These are phyloP conservation scores for Eupeodes latifasciatus DNA, from an alignment of 2,888 invertebrate genomes.

Conservation along the genomic window DNA sequence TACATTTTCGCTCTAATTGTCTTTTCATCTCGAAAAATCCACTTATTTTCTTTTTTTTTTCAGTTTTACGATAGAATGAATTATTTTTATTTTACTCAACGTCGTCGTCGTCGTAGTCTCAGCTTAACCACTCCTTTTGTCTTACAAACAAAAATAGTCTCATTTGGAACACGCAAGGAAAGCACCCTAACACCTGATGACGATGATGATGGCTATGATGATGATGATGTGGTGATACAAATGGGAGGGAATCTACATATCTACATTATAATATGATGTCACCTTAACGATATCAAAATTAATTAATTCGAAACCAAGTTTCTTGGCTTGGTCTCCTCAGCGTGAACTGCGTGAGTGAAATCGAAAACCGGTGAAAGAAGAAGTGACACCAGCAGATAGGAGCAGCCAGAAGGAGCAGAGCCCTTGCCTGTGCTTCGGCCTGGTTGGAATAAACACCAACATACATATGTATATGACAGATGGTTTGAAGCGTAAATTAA, in stretches of 20 bases:
- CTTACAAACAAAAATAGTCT: not conserved
- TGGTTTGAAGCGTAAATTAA: conserved; percentile 65
- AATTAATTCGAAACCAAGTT: conserved; percentile 60
- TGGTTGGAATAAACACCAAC: too few species aligned
- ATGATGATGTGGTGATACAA: not conserved
- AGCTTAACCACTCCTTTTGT: conserved; percentile 35
- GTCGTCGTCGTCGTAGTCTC: too few species aligned
- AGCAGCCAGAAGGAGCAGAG: not conserved
- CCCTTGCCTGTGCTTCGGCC: conserved; percentile 1
- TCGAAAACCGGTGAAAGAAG: conserved; percentile 56
- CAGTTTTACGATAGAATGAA: not conserved
- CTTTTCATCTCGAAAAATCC: not conserved
- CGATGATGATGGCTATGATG: too few species aligned
- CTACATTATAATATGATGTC: conserved; percentile 22
- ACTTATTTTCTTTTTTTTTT: not conserved
- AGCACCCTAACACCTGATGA: not conserved
- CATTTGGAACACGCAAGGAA: conserved; percentile 30
- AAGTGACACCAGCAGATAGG: conserved; percentile 17
- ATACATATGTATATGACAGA: conserved; percentile 43
- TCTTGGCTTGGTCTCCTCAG: conserved; percentile 31
- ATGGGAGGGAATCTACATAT: not conserved
- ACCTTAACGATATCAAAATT: conserved; percentile 69
- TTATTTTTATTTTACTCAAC: not conserved
- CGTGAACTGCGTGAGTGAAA: conserved; percentile 31
- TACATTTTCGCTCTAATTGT: conserved; percentile 36